Percentiles rank a stretch among this genome's conserved stretches.
phyloP scores from a whole-genome alignment of 2,797 vertebrate species.

The Diplodus sargus region DNA sequence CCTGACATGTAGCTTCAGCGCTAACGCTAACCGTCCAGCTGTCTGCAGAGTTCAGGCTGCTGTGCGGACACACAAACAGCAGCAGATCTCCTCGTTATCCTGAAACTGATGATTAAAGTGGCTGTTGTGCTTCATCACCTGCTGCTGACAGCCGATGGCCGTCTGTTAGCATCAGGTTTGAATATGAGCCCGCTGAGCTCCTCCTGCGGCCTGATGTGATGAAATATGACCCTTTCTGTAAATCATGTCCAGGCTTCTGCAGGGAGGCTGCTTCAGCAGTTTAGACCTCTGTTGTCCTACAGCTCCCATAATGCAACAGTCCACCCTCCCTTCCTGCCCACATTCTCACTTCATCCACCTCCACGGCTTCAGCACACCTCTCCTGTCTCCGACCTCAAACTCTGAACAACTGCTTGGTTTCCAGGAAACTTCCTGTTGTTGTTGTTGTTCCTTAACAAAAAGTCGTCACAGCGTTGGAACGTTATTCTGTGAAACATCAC shows the following conservation, averaged over 20 bases:
- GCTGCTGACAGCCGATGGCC: neutral
- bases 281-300: neutral
- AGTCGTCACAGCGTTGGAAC: neutral
- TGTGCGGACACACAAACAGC: neutral
- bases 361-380: no score
- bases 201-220: no score
- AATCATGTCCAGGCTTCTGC: neutral
- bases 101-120: conserved; percentile 14
- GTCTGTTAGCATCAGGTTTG: neutral
- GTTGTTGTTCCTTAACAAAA: neutral
- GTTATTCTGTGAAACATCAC: no score
- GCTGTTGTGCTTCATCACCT: conserved; percentile 14
- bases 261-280: neutral
- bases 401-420: neutral
- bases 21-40: neutral
- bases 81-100: neutral
- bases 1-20: neutral
- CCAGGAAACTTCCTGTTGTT: no score
- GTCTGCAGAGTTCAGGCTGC: neutral
- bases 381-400: no score
- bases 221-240: neutral
- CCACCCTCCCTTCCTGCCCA: no score
- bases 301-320: neutral
- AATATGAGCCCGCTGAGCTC: neutral
- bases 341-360: no score